Evolutionary conservation across 1,140 invertebrate species (phyloP).

Genomic region (Bombus superbus): DNA sequence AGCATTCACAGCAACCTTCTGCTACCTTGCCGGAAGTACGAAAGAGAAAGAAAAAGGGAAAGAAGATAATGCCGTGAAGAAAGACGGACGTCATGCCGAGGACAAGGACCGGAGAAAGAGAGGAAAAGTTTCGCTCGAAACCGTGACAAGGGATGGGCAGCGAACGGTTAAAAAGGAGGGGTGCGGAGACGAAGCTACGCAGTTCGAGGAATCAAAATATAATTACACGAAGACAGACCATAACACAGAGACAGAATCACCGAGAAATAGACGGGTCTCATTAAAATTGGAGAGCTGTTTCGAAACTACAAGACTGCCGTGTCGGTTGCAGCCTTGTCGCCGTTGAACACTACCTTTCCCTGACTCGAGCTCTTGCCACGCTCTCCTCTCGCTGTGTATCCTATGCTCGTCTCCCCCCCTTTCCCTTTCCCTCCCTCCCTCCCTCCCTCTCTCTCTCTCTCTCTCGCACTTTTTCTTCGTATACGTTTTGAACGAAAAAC

Average conservation of each 20-base stretch:
- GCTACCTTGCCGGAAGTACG: neutral
- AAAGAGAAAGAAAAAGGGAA: conserved; percentile 15
- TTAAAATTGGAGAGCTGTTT: conserved; percentile 83
- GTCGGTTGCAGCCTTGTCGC: conserved; percentile 77
- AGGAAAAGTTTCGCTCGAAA: conserved; percentile 46
- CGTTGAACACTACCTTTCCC: conserved; percentile 68
- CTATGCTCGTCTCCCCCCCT: neutral
- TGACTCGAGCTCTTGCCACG: conserved; percentile 50
- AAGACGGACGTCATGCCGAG: neutral
- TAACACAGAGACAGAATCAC: conserved; percentile 80
- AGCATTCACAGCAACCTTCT: conserved; percentile 75
- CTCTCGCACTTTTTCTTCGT: neutral
- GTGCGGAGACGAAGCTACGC: conserved; percentile 46
- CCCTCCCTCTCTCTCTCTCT: neutral
- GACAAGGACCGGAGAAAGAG: conserved; percentile 35
- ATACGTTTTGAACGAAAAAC: conserved; percentile 63
- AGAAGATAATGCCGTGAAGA: conserved; percentile 42
- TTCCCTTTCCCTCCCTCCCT: neutral
- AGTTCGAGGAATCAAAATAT: conserved; percentile 82
- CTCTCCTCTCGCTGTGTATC: conserved; percentile 20
- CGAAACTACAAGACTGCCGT: conserved; percentile 81
- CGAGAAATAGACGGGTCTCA: conserved; percentile 81
- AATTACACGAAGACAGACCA: conserved; percentile 81
- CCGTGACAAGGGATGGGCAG: conserved; percentile 45
- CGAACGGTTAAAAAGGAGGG: neutral